These are phyloP conservation scores for Erpetoichthys calabaricus DNA, from an alignment of 2,797 vertebrate genomes.

Conservation along the genomic window DNA sequence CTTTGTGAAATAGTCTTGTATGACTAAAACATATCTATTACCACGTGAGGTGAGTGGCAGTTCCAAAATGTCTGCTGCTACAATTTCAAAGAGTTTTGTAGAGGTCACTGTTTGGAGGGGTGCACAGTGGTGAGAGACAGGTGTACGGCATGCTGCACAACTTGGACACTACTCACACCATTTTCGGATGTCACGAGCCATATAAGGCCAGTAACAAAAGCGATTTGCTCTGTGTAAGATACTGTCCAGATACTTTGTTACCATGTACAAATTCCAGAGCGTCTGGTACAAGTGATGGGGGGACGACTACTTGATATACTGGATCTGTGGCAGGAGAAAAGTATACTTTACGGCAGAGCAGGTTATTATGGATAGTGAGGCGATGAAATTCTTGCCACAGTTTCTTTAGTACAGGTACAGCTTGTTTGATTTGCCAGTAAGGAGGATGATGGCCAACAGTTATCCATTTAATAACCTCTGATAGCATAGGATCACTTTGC, in stretches of 20 bases:
- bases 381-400: constrained; percentile 16
- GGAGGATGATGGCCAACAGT: constrained; percentile 7
- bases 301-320: constrained; percentile 5
- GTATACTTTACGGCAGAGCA: constrained; percentile 9
- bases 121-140: constrained; percentile 9
- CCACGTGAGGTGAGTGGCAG: constrained; percentile 8
- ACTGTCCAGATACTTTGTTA: constrained; percentile 10
- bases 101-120: constrained; percentile 12
- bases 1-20: constrained; percentile 18
- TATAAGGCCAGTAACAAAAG: constrained; percentile 19
- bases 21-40: constrained; percentile 15
- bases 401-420: constrained; percentile 4
- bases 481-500: neutral
- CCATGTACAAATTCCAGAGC: constrained; percentile 9
- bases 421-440: constrained; percentile 12
- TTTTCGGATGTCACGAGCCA: constrained; percentile 13
- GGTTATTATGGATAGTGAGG: constrained; percentile 13
- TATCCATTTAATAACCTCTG: constrained; percentile 13
- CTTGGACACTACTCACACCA: constrained; percentile 14
- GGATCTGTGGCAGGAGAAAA: constrained; percentile 6
- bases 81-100: constrained; percentile 18
- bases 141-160: constrained; percentile 11
- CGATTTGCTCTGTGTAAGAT: constrained; percentile 14
- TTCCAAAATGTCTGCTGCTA: constrained; percentile 15
- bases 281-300: constrained; percentile 1